Evolutionary conservation across 2,888 invertebrate genomes (phyloP).

Genomic region (Hypolimnas misippus): DNA sequence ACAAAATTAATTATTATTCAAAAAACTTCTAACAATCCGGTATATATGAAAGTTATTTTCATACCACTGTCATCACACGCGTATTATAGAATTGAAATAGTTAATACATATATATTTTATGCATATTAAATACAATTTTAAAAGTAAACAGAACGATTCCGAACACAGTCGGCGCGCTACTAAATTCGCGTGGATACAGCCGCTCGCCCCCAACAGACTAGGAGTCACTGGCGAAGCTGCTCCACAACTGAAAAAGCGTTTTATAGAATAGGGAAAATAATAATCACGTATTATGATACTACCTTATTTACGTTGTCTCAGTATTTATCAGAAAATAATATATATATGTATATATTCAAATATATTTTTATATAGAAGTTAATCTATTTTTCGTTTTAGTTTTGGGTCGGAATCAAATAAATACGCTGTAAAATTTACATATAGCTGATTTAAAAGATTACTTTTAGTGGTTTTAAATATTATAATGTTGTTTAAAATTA

Average conservation of each 20-base stretch:
- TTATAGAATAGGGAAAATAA: not conserved
- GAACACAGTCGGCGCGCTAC: constrained; percentile 31
- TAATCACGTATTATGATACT: not conserved
- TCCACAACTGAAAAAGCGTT: not conserved
- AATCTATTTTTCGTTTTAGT: too few relatives aligned
- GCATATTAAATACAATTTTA: not conserved
- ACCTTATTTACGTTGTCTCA: not conserved
- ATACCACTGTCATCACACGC: not conserved
- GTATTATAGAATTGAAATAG: too few relatives aligned
- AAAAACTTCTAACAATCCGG: too few relatives aligned
- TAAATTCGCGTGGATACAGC: constrained; percentile 26
- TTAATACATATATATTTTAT: not conserved
- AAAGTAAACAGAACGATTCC: constrained; percentile 15
- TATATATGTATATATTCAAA: too few relatives aligned
- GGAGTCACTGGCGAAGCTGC: constrained; percentile 22
- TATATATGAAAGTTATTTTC: not conserved
- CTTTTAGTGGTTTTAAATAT: too few relatives aligned
- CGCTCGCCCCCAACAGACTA: not conserved
- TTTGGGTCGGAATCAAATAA: too few relatives aligned
- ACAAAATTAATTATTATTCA: not conserved
- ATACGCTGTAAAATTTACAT: too few relatives aligned
- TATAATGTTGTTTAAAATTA: too few relatives aligned
- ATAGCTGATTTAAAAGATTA: too few relatives aligned
- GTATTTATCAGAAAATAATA: too few relatives aligned
- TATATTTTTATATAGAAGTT: too few relatives aligned